Conservation (phyloP, 1,140 invertebrate species). For the Caenorhabditis elegans region DNA sequence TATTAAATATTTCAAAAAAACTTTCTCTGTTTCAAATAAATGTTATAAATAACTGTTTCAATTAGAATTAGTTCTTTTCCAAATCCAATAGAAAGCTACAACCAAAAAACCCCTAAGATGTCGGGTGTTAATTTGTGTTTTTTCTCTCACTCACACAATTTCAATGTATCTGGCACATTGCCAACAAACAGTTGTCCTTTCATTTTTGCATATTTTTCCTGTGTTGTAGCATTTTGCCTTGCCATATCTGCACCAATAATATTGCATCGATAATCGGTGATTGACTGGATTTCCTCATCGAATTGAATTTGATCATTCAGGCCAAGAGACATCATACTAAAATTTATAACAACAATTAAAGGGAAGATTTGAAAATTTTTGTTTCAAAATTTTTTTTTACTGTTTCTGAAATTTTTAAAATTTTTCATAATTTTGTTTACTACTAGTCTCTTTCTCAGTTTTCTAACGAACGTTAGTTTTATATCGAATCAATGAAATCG, state of each 20-base stretch:
- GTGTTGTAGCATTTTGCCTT: neutral
- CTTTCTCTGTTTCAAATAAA: neutral
- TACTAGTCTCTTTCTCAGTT: too few relatives aligned
- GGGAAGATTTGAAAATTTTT: neutral
- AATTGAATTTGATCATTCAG: slow-evolving; percentile 8
- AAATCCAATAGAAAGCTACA: too few relatives aligned
- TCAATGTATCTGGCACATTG: neutral
- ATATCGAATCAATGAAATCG: too few relatives aligned
- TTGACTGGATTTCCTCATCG: slow-evolving; percentile 11
- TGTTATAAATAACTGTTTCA: too few relatives aligned
- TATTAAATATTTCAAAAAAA: too few relatives aligned
- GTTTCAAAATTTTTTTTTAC: neutral
- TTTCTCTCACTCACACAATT: neutral
- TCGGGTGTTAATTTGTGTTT: too few relatives aligned
- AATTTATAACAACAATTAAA: neutral
- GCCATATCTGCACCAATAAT: neutral
- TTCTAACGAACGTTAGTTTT: too few relatives aligned
- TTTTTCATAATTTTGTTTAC: too few relatives aligned
- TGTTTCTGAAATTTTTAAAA: too few relatives aligned
- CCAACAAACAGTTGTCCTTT: neutral
- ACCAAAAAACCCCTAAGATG: too few relatives aligned
- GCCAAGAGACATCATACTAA: neutral
- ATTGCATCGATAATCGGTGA: neutral
- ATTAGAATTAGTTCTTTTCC: too few relatives aligned
- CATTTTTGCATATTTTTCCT: neutral